phyloP scores from a whole-genome alignment of 2,797 vertebrate species.

The Heterohyrax brucei region DNA sequence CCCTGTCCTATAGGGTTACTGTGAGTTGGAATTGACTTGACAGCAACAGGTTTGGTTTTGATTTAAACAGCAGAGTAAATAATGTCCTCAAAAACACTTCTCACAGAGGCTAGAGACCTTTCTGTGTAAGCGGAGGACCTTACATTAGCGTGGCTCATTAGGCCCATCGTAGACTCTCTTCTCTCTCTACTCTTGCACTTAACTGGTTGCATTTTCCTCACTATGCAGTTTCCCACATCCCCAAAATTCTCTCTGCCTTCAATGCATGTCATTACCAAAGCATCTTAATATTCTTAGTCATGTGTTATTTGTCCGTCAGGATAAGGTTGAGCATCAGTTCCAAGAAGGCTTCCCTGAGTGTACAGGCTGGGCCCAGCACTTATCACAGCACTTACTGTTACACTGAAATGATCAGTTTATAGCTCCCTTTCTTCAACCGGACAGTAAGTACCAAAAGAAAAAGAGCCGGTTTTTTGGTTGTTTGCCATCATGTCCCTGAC shows the following conservation, averaged over 20 bases:
- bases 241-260: background rate
- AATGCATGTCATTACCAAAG: background rate
- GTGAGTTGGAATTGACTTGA: no score
- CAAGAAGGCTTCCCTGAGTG: background rate
- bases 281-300: background rate
- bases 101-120: background rate
- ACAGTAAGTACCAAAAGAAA: background rate
- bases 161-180: background rate
- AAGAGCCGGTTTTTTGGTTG: background rate
- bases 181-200: background rate
- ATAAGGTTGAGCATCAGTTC: background rate
- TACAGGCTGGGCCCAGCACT: background rate
- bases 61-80: background rate
- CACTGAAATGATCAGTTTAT: background rate
- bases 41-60: no score
- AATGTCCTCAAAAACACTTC: background rate
- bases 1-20: no score
- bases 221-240: background rate
- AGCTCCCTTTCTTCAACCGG: background rate
- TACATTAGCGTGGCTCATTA: background rate
- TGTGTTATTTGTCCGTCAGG: background rate
- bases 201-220: constrained; percentile 8
- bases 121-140: background rate
- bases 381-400: background rate
- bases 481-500: background rate